phyloP scores from a whole-genome alignment of 2,113 vertebrate genomes.

The Ammodytes marinus region DNA sequence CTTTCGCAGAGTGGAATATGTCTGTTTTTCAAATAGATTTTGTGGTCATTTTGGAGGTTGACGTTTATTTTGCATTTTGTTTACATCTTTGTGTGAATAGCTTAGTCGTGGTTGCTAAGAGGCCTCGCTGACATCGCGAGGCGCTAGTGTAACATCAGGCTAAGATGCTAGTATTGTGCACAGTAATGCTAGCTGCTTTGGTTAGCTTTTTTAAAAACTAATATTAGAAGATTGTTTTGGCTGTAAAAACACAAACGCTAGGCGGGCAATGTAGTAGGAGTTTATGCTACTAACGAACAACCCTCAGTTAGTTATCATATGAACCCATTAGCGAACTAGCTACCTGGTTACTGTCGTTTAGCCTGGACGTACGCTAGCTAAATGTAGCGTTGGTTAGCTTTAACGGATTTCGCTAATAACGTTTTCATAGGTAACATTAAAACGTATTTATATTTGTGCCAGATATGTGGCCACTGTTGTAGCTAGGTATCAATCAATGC shows the following conservation, averaged over 20 bases:
- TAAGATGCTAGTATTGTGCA: conserved; percentile 55
- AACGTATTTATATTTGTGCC: no score
- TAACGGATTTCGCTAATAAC: not conserved
- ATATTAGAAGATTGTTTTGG: not conserved
- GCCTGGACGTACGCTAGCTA: not conserved
- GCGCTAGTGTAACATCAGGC: conserved; percentile 36
- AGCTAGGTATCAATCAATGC: accelerated
- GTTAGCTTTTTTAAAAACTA: not conserved
- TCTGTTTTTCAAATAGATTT: not conserved
- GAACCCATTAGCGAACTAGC: not conserved
- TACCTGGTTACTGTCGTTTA: not conserved
- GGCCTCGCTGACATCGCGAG: conserved; percentile 51
- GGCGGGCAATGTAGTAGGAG: accelerated
- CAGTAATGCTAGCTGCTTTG: conserved; percentile 47
- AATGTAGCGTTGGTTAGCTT: conserved; percentile 15
- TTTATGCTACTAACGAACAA: accelerated
- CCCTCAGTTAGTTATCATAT: accelerated
- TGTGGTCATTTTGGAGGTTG: not conserved
- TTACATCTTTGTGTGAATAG: conserved; percentile 24
- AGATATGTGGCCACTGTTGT: not conserved
- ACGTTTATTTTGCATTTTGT: not conserved
- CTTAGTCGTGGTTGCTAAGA: conserved; percentile 21
- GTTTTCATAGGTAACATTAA: accelerated
- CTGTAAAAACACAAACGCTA: not conserved
- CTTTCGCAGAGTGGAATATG: no score